Percentiles rank a stretch among this genome's conserved stretches.
Evolutionary conservation across 2,888 invertebrate genomes (phyloP).

Genomic region (Epistrophella euchroma): DNA sequence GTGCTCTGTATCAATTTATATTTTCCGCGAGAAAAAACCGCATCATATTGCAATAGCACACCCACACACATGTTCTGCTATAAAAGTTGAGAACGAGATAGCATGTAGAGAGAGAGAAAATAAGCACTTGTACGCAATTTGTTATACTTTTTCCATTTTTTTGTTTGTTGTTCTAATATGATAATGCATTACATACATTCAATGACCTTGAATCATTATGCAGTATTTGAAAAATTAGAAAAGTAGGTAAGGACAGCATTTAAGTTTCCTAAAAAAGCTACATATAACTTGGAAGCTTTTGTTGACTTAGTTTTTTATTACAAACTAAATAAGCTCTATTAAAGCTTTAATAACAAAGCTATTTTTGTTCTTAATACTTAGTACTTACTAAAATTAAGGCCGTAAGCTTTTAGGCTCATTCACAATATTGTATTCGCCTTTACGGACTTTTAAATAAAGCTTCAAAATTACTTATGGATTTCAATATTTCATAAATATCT

Average conservation of each 20-base stretch:
- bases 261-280: too few relatives aligned
- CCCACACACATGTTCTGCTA: not conserved
- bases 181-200: not conserved
- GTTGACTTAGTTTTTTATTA: too few relatives aligned
- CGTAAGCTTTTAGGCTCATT: not conserved
- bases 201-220: not conserved
- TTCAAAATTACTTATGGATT: too few relatives aligned
- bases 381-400: not conserved
- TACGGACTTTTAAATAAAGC: too few relatives aligned
- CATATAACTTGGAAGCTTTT: too few relatives aligned
- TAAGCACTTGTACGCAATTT: slow-evolving; percentile 8
- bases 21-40: not conserved
- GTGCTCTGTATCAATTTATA: not conserved
- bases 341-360: too few relatives aligned
- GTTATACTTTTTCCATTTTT: not conserved
- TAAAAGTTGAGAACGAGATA: not conserved
- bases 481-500: too few relatives aligned
- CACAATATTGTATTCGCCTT: not conserved
- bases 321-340: too few relatives aligned
- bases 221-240: too few relatives aligned
- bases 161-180: not conserved
- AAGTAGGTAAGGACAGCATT: too few relatives aligned
- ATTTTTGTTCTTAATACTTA: too few relatives aligned
- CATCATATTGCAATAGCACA: slow-evolving; percentile 14
- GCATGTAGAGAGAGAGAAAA: not conserved